A percentile compares a stretch with the other conserved stretches of the same genome.
These are phyloP conservation scores for Chorisops tibialis DNA, from an alignment of 2,888 invertebrate species.

Conservation along the genomic window DNA sequence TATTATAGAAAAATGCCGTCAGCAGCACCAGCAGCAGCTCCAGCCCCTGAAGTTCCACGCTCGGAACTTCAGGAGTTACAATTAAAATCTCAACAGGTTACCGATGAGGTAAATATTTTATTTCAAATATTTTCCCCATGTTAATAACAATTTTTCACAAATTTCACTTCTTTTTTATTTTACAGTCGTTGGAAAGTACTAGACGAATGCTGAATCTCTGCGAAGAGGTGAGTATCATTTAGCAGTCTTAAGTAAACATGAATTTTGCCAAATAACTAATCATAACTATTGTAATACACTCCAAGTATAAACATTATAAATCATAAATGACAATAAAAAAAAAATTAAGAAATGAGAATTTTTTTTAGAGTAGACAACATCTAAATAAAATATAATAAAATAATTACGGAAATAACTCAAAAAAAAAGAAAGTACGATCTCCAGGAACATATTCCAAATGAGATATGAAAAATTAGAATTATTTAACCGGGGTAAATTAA, in stretches of 20 bases:
- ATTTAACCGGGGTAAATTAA: neutral
- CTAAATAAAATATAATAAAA: neutral
- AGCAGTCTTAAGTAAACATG: neutral
- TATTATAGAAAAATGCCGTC: constrained; percentile 70
- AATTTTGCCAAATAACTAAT: no score
- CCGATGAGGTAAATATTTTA: constrained; percentile 75
- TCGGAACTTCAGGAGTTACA: constrained; percentile 89
- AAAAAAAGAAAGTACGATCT: neutral
- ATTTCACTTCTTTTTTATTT: constrained; percentile 45
- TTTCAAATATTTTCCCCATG: neutral
- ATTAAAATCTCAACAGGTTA: constrained; percentile 76
- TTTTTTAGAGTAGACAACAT: constrained; percentile 20
- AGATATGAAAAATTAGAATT: neutral
- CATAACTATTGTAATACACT: constrained; percentile 1
- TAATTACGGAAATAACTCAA: neutral
- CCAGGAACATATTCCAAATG: no score
- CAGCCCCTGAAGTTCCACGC: constrained; percentile 64
- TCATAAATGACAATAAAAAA: constrained; percentile 14
- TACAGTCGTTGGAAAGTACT: constrained; percentile 88
- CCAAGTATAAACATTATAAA: constrained; percentile 1
- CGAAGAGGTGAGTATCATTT: constrained; percentile 74
- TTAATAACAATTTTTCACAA: neutral
- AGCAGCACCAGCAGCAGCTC: constrained; percentile 58
- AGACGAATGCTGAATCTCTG: constrained; percentile 88
- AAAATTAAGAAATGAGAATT: constrained; percentile 14